Evolutionary conservation across 1,140 invertebrate species (phyloP).

Genomic region (Bilobella aurantiaca): DNA sequence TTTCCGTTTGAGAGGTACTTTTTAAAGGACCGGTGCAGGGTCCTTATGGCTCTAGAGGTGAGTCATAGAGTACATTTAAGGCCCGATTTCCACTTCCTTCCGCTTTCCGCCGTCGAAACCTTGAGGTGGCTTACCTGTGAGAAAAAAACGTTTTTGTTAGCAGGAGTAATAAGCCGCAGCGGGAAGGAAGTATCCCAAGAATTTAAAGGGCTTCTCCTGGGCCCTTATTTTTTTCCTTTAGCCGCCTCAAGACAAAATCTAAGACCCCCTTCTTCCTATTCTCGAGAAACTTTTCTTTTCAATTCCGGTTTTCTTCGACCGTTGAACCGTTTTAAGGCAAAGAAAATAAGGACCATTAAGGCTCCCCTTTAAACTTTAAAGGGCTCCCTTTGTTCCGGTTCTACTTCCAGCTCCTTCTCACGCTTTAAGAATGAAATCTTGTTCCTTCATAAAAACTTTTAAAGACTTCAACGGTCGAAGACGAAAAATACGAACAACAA

Average conservation of each 20-base stretch:
- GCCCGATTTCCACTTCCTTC: too few relatives aligned
- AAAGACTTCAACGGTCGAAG: conserved; percentile 1
- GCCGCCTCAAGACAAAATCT: conserved; percentile 1
- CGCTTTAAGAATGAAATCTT: neutral
- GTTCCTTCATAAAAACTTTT: neutral
- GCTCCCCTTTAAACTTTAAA: neutral
- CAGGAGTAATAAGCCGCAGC: too few relatives aligned
- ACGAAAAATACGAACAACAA: neutral
- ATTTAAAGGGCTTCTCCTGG: too few relatives aligned
- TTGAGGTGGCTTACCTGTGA: neutral
- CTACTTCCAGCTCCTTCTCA: neutral
- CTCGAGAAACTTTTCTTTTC: neutral
- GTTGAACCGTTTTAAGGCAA: neutral
- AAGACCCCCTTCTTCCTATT: too few relatives aligned
- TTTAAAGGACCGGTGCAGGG: neutral
- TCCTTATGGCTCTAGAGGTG: neutral
- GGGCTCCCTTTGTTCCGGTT: neutral
- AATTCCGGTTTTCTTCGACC: conserved; percentile 7
- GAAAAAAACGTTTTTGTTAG: too few relatives aligned
- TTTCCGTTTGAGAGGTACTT: neutral
- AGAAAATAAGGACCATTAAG: too few relatives aligned
- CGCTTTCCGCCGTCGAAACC: neutral
- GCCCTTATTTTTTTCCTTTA: too few relatives aligned
- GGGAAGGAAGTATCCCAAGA: too few relatives aligned
- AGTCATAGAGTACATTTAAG: too few relatives aligned